Evolutionary conservation across 2,797 vertebrate genomes (phyloP).

Genomic region (Peromyscus nudipes): DNA sequence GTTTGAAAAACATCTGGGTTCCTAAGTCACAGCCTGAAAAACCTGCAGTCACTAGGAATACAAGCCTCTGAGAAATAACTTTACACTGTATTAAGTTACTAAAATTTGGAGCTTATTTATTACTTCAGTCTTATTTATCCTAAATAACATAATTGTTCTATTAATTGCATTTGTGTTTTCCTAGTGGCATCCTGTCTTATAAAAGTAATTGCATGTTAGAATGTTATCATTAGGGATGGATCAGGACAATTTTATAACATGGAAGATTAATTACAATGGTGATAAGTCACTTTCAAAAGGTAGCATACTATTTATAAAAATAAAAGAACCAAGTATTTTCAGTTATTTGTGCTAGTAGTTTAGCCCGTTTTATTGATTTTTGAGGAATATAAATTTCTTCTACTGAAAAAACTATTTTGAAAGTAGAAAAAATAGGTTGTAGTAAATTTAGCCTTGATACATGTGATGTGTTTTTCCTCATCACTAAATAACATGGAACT

Average conservation of each 20-base stretch:
- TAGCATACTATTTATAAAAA: not conserved
- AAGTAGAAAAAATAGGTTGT: not conserved
- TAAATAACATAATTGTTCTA: not conserved
- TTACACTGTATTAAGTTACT: not conserved
- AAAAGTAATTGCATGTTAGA: constrained; percentile 17
- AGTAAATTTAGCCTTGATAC: not conserved
- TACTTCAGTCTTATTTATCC: not conserved
- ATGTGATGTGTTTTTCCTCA: not conserved
- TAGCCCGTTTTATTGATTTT: not conserved
- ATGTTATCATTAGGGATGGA: not conserved
- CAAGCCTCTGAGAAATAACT: not conserved
- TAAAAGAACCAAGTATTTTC: not conserved
- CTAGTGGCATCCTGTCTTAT: not conserved
- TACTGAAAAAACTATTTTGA: not conserved
- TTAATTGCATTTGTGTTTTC: not conserved
- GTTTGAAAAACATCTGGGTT: not conserved
- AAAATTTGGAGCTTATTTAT: not conserved
- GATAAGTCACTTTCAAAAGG: constrained; percentile 16
- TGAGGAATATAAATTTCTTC: constrained; percentile 19
- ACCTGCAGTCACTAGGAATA: not conserved
- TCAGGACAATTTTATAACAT: constrained; percentile 6
- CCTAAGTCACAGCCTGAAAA: not conserved
- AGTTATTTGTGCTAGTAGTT: constrained; percentile 34
- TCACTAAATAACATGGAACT: not conserved
- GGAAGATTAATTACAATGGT: not conserved